phyloP scores from a whole-genome alignment of 37 sponge, comb jelly and placozoan genomes.

The Lycopodina hypogea region DNA sequence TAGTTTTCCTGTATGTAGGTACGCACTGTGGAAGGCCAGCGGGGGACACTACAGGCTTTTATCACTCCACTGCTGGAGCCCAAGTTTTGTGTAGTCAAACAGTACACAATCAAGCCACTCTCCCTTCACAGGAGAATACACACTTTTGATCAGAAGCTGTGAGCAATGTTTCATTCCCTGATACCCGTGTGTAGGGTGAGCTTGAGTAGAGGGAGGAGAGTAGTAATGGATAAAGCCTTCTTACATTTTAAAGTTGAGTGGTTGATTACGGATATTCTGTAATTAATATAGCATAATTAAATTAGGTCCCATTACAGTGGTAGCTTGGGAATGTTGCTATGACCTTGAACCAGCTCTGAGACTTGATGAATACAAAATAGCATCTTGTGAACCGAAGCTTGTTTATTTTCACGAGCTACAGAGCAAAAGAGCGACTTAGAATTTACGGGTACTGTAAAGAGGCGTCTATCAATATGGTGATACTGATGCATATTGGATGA shows the following conservation, averaged over 20 bases:
- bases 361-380: too few relatives aligned
- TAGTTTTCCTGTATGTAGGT: slow-evolving; percentile 17
- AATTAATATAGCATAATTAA: too few relatives aligned
- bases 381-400: too few relatives aligned
- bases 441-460: too few relatives aligned
- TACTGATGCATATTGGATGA: too few relatives aligned
- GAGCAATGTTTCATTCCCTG: neutral
- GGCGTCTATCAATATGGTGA: too few relatives aligned
- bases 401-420: too few relatives aligned
- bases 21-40: slow-evolving; percentile 91
- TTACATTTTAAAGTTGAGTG: too few relatives aligned
- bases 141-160: slow-evolving; percentile 71
- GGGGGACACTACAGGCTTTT: slow-evolving; percentile 88
- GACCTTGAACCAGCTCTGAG: neutral
- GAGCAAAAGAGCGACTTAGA: too few relatives aligned
- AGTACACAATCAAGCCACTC: slow-evolving; percentile 92
- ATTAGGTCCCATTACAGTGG: too few relatives aligned
- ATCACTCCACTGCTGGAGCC: slow-evolving; percentile 91
- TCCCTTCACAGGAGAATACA: slow-evolving; percentile 88
- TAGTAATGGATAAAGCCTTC: too few relatives aligned
- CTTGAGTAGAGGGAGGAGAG: neutral
- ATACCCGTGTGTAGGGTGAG: neutral
- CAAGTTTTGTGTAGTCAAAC: slow-evolving; percentile 75
- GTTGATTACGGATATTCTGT: too few relatives aligned
- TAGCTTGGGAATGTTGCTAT: neutral